phyloP scores from a whole-genome alignment of 92 coral and sea anemone genomes.

The Galaxea fascicularis region DNA sequence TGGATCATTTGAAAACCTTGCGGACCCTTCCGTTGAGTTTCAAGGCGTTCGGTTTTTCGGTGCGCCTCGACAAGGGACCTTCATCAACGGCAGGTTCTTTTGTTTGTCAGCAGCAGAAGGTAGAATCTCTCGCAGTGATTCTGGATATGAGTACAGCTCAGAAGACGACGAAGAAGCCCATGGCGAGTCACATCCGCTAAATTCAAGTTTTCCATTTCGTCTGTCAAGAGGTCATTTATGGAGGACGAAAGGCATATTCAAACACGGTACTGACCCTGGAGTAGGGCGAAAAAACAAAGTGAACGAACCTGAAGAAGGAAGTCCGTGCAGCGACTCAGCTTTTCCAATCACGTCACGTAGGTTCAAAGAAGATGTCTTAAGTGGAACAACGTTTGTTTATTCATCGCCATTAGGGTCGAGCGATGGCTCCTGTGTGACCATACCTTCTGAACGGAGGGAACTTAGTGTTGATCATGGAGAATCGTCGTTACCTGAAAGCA shows the following conservation, averaged over 20 bases:
- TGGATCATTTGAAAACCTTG: conserved; percentile 19
- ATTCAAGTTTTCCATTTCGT: conserved; percentile 1
- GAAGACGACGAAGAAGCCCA: conserved; percentile 71
- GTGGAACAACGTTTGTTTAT: neutral
- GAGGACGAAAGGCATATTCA: conserved; percentile 23
- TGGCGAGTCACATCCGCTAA: neutral
- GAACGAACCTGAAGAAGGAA: conserved; percentile 18
- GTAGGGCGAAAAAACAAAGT: neutral
- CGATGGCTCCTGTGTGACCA: neutral
- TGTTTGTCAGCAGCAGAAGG: conserved; percentile 39
- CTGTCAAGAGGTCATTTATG: neutral
- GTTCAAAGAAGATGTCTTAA: neutral
- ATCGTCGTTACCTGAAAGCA: neutral
- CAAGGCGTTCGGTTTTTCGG: conserved; percentile 57
- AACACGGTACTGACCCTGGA: conserved; percentile 53
- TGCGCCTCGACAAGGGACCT: conserved; percentile 60
- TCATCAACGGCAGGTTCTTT: conserved; percentile 79
- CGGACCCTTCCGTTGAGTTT: neutral
- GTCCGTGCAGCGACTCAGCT: conserved; percentile 54
- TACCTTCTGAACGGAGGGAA: neutral
- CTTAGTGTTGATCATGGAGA: neutral
- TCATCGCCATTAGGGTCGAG: neutral
- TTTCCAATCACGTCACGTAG: conserved; percentile 9
- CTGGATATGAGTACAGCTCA: conserved; percentile 70
- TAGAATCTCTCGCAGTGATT: conserved; percentile 65